phyloP scores from a whole-genome alignment of 1,140 invertebrate species.

The Orchestia grillus region DNA sequence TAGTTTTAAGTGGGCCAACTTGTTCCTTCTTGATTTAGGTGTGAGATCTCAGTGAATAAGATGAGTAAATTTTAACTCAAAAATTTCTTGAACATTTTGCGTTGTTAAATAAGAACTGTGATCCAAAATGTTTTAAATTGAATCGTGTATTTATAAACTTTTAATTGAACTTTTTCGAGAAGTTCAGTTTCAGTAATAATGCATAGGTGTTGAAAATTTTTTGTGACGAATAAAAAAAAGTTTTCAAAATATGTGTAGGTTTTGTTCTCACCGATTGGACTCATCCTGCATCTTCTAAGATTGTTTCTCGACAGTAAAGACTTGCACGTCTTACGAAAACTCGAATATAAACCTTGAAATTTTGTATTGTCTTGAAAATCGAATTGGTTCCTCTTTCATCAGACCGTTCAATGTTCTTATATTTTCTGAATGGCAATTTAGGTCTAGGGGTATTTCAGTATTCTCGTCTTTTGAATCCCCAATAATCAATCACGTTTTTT shows the following conservation, averaged over 20 bases:
- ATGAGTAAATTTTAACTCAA: not conserved
- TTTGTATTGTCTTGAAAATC: not conserved
- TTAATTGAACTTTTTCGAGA: not conserved
- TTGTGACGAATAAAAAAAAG: not conserved
- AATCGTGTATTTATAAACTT: not conserved
- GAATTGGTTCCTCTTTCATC: not conserved
- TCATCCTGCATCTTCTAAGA: not conserved
- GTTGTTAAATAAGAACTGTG: not conserved
- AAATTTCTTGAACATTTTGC: not conserved
- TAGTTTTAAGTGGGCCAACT: no score
- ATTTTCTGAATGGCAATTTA: not conserved
- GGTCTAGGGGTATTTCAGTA: not conserved
- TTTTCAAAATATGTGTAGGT: not conserved
- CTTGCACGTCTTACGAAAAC: not conserved
- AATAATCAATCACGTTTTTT: no score
- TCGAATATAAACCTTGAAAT: not conserved
- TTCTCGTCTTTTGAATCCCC: no score
- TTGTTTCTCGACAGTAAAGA: not conserved
- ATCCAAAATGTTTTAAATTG: not conserved
- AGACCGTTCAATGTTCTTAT: not conserved
- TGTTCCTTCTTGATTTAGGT: not conserved
- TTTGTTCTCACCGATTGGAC: not conserved
- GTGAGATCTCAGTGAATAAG: not conserved
- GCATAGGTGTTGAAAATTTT: not conserved
- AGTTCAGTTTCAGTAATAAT: not conserved